Base-by-base conservation (phyloP, 92 coral and sea anemone species). In the Zoanthus sansibaricus region DNA sequence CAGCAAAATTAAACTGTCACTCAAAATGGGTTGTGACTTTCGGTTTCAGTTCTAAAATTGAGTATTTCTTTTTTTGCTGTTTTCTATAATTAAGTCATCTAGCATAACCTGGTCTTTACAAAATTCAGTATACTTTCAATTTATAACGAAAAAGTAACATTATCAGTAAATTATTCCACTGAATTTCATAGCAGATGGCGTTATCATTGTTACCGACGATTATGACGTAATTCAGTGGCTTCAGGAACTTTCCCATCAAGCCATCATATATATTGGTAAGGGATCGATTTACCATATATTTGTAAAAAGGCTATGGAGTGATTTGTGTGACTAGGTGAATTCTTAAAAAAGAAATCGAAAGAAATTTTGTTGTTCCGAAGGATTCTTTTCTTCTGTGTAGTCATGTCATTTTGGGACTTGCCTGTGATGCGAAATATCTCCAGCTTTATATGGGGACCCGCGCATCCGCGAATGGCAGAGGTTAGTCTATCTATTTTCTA, bases 381-480 rank as follows among this genome's bases (percentile, higher is more conserved):
- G 66, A 15, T 11, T 59, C 20, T 14, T 15, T 5, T 8, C 12
- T 11, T 10, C 16, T 15, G 12, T 54, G 10, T 10, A 0, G 11
- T 18, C 25, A 79, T 79, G 84, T 79, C 84, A 3, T 13, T 64
- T n/a, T 79, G 84, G 84, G 59, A 79, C 0, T 17, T 20, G 59
- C 84, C 84, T n/a, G 73, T 42, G 10, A 3, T 79, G 4, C 42
- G 73, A 0, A 44, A 72, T 5, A 79, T 79, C 42, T n/a, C 56
- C 7, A 18, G 44, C 44, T 17, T 44, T 0, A 58, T 80, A 13
- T 80, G 85, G 85, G 85, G 85, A 0, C 85, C 85, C 6, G 85
- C 85, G n/a, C 85, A 80, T 11, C 85, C 75, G 13, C 61, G 20
- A 46, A 80, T 80, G 85, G 75, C 85, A 20, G 85, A 66, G 85